Conservation (phyloP, 2,888 invertebrate species). For the Hirtodrosophila duncani region DNA sequence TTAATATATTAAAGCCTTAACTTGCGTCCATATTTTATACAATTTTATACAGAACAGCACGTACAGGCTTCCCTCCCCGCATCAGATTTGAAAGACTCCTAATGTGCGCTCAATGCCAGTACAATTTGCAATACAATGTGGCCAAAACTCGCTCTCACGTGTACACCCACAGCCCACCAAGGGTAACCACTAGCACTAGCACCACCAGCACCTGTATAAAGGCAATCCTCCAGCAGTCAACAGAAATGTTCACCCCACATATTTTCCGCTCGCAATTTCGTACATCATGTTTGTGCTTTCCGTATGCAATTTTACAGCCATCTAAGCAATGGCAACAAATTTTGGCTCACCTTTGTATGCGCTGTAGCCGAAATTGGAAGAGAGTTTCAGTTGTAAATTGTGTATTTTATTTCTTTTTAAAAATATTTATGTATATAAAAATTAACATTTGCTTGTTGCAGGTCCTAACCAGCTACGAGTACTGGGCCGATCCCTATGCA, state of each 20-base stretch:
- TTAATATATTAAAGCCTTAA: conserved; percentile 4
- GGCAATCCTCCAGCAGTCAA: no score
- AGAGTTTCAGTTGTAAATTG: no score
- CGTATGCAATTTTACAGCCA: conserved; percentile 52
- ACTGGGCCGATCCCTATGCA: conserved; percentile 20
- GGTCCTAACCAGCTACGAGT: no score
- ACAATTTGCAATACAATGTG: conserved; percentile 31
- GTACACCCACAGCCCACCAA: background rate
- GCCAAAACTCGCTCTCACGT: background rate
- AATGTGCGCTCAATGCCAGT: conserved; percentile 41
- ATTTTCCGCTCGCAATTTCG: conserved; percentile 25
- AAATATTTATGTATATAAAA: no score
- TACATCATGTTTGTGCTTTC: conserved; percentile 34
- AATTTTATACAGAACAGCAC: no score
- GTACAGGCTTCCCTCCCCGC: conserved; percentile 4
- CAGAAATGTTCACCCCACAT: background rate
- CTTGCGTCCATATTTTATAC: conserved; percentile 5
- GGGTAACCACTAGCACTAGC: no score
- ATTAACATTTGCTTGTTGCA: no score
- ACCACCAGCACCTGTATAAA: no score
- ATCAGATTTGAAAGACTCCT: conserved; percentile 27
- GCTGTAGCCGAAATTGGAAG: background rate
- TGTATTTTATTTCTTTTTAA: no score
- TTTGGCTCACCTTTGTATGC: conserved; percentile 26
- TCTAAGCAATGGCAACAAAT: conserved; percentile 48